Evolutionary conservation across 1,140 invertebrate species (phyloP).

Genomic region (Conopomorpha cramerella): DNA sequence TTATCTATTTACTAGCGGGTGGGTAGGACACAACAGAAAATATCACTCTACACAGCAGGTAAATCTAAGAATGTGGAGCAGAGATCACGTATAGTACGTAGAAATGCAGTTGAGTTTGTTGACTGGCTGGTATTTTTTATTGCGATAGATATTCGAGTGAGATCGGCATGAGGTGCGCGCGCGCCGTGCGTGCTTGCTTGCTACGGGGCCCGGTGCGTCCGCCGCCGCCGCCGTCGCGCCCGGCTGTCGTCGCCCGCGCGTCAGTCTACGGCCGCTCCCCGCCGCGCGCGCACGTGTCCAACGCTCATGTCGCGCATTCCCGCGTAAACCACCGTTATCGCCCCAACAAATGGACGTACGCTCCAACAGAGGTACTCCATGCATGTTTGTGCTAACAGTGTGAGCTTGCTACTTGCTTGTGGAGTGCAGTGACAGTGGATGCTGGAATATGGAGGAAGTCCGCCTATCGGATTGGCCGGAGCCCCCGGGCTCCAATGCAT

Average conservation of each 20-base stretch:
- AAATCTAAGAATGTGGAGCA: no score
- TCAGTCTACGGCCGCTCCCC: slow-evolving; percentile 33
- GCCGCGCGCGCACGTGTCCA: slow-evolving; percentile 22
- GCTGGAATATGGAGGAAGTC: slow-evolving; percentile 61
- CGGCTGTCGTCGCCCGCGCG: no score
- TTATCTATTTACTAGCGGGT: no score
- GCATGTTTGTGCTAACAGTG: slow-evolving; percentile 47
- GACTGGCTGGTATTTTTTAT: slow-evolving; percentile 15
- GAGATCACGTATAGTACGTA: no score
- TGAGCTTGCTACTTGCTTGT: slow-evolving; percentile 18
- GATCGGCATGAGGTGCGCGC: no score
- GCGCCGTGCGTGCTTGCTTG: not conserved
- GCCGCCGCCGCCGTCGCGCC: slow-evolving; percentile 24
- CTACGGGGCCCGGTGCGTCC: slow-evolving; percentile 20
- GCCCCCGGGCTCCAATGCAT: slow-evolving; percentile 65
- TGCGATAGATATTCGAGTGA: slow-evolving; percentile 13
- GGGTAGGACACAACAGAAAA: no score
- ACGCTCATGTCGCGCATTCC: slow-evolving; percentile 6
- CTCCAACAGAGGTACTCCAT: slow-evolving; percentile 36
- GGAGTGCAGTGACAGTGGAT: slow-evolving; percentile 46
- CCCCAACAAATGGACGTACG: slow-evolving; percentile 47
- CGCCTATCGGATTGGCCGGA: slow-evolving; percentile 68
- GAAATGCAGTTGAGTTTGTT: no score
- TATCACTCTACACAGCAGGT: no score
- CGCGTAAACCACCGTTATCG: slow-evolving; percentile 30